These are phyloP conservation scores for Monarcha castaneiventris DNA, from an alignment of 2,113 vertebrate species.

Conservation along the genomic window DNA sequence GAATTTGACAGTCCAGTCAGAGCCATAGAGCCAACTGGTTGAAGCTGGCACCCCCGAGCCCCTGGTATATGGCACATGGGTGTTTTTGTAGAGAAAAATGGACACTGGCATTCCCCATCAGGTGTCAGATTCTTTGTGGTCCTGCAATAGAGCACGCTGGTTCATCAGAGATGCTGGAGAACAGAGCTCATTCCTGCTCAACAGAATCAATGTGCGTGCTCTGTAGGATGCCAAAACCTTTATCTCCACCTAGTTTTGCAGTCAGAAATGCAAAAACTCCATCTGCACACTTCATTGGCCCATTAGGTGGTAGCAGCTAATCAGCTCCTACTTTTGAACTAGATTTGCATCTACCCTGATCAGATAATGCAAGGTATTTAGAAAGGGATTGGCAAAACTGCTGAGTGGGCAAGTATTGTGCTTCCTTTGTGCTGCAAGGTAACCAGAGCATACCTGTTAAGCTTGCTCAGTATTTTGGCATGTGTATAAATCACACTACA, in stretches of 20 bases:
- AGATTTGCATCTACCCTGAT: background rate
- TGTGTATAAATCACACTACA: background rate
- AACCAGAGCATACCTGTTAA: background rate
- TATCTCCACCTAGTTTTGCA: background rate
- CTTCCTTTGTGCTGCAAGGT: background rate
- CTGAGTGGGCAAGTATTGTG: background rate
- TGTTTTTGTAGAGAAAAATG: fast-evolving
- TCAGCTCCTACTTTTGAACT: background rate
- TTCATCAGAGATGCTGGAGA: background rate
- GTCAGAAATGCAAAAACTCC: background rate
- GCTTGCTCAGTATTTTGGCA: background rate
- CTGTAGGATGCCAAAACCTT: background rate
- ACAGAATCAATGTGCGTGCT: fast-evolving
- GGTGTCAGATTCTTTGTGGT: background rate
- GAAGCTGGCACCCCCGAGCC: background rate
- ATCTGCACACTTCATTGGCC: background rate
- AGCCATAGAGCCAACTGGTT: background rate
- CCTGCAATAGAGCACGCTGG: background rate
- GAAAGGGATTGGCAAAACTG: background rate
- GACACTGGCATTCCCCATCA: background rate
- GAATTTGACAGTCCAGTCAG: background rate
- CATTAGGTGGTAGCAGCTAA: background rate
- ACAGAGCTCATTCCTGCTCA: background rate
- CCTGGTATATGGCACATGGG: background rate
- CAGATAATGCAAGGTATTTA: background rate